phyloP scores from a whole-genome alignment of 2,888 invertebrate species.

The Lasioglossum vierecki region DNA sequence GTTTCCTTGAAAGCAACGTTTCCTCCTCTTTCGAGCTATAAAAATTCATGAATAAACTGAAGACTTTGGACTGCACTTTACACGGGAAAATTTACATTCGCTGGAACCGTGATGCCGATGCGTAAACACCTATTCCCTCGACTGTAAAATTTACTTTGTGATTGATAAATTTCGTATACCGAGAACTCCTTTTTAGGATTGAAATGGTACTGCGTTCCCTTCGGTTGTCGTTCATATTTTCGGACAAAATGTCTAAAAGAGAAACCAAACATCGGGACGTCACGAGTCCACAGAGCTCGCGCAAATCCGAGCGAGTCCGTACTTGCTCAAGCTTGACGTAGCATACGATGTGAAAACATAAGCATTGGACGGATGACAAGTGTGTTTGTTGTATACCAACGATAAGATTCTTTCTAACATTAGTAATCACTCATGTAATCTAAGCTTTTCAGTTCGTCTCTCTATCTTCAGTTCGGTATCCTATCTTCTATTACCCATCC shows the following conservation, averaged over 20 bases:
- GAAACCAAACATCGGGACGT: background rate
- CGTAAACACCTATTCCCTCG: background rate
- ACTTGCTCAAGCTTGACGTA: too few species aligned
- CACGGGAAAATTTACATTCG: background rate
- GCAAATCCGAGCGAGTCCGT: too few species aligned
- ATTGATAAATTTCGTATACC: background rate
- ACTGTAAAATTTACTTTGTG: background rate
- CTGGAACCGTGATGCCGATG: background rate
- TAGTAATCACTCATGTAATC: too few species aligned
- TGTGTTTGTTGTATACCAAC: too few species aligned
- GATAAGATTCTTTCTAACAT: too few species aligned
- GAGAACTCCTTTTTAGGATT: background rate
- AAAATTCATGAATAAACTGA: background rate
- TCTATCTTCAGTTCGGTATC: too few species aligned
- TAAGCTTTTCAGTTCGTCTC: too few species aligned
- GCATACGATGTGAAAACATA: too few species aligned
- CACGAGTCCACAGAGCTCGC: too few species aligned
- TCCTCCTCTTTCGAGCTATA: background rate
- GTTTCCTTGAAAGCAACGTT: constrained; percentile 8
- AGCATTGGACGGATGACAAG: too few species aligned
- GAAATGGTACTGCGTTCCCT: background rate
- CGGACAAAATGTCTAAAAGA: background rate
- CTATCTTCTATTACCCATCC: too few species aligned
- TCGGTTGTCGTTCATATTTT: background rate
- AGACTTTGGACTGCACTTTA: background rate